Base-by-base conservation (phyloP, 2,888 invertebrate species). In the Mycogona germanica region DNA sequence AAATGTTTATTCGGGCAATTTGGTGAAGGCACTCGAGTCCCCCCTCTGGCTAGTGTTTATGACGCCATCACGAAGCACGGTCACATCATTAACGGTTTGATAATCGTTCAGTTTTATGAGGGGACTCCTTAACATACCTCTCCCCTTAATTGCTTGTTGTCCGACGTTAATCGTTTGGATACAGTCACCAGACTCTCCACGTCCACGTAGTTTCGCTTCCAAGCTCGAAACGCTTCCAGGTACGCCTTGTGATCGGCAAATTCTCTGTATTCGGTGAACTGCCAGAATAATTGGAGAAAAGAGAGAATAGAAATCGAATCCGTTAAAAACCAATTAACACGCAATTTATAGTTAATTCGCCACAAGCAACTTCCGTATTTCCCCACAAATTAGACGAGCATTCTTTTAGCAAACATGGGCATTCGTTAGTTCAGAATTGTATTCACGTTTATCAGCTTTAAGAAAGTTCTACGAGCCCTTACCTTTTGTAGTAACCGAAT, bases 401-500 rank as follows among this genome's bases (percentile, higher is more conserved):
- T 38, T 37, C 44, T 12, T 19, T 45, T 32, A n/a, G 19, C 17
- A 29, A 21, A 32, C 23, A n/a, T 46, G 19, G 19, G 25, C 23
- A 26, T 51, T n/a, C n/a, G n/a, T n/a, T n/a, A n/a, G n/a, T n/a
- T n/a, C n/a, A n/a, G n/a, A n/a, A n/a, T n/a, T n/a, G n/a, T n/a
- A n/a, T n/a, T n/a, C n/a, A n/a, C n/a, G n/a, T n/a, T n/a, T n/a
- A n/a, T n/a, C n/a, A n/a, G n/a, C n/a, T n/a, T n/a, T n/a, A n/a
- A n/a, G n/a, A n/a, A n/a, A n/a, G 7, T 42, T 21, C 3, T 19
- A 19, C 23, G 44, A 26, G 32, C 19, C 2, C 45, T 55, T 52
- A 67, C 68, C 60, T 63, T 60, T 53, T 63, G 60, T 19, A 69
- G 56, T 2, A 58, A 50, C 19, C 61, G 58, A 1, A 66, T 59